phyloP scores from a whole-genome alignment of 2,113 vertebrate genomes.

The Craseonycteris thonglongyai region DNA sequence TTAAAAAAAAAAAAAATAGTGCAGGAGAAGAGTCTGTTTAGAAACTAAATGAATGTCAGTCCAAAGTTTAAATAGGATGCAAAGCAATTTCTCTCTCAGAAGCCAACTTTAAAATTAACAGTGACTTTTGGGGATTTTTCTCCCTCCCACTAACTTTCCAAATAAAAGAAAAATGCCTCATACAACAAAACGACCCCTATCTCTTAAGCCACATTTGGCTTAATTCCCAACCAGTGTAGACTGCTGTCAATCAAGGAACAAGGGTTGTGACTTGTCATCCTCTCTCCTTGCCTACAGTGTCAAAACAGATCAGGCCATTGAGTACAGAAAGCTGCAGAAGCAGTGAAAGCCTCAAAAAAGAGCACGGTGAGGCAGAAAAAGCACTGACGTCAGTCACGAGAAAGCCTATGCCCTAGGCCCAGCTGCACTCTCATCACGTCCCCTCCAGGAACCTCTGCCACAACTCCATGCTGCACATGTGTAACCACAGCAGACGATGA shows the following conservation, averaged over 20 bases:
- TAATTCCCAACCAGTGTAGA: background rate
- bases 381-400: background rate
- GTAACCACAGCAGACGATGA: background rate
- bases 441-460: background rate
- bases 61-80: slow-evolving; percentile 43
- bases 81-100: slow-evolving; percentile 35
- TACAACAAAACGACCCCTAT: background rate
- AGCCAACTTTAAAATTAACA: slow-evolving; percentile 48
- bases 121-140: background rate
- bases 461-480: background rate
- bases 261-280: background rate
- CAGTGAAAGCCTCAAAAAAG: background rate
- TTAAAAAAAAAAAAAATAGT: too few species aligned
- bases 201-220: background rate
- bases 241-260: background rate
- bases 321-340: background rate
- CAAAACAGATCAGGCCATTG: background rate
- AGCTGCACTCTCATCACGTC: background rate
- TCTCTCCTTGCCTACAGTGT: background rate
- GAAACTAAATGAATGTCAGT: slow-evolving; percentile 49
- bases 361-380: background rate
- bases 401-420: background rate
- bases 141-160: slow-evolving; percentile 4
- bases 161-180: background rate
- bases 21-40: slow-evolving; percentile 49